Evolutionary conservation across 2,113 vertebrate species (phyloP).

Genomic region (Myiopsitta monachus): DNA sequence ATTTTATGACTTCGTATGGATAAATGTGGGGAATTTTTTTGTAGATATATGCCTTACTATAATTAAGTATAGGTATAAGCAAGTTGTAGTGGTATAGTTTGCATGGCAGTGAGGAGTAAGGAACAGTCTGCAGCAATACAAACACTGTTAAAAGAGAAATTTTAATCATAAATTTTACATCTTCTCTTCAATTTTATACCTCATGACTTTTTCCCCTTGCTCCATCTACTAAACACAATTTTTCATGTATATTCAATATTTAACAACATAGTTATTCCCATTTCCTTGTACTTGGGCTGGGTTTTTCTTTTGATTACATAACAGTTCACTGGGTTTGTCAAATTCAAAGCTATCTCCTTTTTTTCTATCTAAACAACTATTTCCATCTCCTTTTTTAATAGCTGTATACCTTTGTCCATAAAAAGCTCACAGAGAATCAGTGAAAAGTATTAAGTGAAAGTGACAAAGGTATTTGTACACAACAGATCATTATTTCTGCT

Average conservation of each 20-base stretch:
- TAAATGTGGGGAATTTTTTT: background rate
- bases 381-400: background rate
- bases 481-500: background rate
- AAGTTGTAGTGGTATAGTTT: background rate
- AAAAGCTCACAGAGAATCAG: background rate
- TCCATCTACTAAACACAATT: background rate
- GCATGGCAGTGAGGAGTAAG: background rate
- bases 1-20: background rate
- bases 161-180: background rate
- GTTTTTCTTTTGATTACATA: background rate
- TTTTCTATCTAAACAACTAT: background rate
- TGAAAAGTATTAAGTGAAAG: background rate
- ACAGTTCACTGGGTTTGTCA: background rate
- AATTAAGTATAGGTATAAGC: background rate
- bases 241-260: background rate
- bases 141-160: background rate
- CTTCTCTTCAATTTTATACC: background rate
- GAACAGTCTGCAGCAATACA: background rate
- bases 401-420: background rate
- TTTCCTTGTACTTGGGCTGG: background rate
- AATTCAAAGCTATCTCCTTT: background rate
- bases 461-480: background rate
- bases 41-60: background rate
- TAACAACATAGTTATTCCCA: background rate
- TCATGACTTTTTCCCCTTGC: background rate